Evolutionary conservation across 2,888 invertebrate species (phyloP).

Genomic region (Steinernema scapterisci): DNA sequence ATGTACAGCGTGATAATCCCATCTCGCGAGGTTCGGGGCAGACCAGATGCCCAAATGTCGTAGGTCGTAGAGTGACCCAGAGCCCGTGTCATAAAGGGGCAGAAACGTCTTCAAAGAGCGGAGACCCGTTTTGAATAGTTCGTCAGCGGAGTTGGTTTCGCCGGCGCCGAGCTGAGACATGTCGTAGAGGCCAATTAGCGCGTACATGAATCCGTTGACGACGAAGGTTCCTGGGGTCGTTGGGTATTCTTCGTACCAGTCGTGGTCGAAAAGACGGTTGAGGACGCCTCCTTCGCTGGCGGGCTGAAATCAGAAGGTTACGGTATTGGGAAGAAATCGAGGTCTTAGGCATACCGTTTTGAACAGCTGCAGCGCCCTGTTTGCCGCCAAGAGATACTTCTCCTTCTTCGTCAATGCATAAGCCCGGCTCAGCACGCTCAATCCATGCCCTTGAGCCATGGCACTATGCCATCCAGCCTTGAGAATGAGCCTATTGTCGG

Average conservation of each 20-base stretch:
- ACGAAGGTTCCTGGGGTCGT: conserved; percentile 92
- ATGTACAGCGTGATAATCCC: conserved; percentile 99
- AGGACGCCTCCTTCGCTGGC: conserved; percentile 81
- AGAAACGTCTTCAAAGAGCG: conserved; percentile 83
- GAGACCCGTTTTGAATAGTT: conserved; percentile 51
- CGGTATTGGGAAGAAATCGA: neutral
- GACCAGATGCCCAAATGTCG: conserved; percentile 84
- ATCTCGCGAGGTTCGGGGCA: conserved; percentile 82
- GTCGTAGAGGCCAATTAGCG: conserved; percentile 92
- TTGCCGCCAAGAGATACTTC: conserved; percentile 82
- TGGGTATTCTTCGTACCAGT: conserved; percentile 96
- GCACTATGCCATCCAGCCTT: conserved; percentile 92
- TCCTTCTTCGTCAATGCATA: conserved; percentile 78
- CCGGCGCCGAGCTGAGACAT: conserved; percentile 70
- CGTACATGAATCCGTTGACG: conserved; percentile 96
- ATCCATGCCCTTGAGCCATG: conserved; percentile 94
- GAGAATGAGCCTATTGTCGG: conserved; percentile 80
- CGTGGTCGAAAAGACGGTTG: conserved; percentile 73
- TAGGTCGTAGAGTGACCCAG: conserved; percentile 92
- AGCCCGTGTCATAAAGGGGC: conserved; percentile 89
- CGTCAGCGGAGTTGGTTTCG: conserved; percentile 21
- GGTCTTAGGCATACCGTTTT: conserved; percentile 56
- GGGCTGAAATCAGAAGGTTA: conserved; percentile 64
- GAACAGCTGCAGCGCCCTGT: conserved; percentile 81
- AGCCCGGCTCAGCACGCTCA: conserved; percentile 90